These are phyloP conservation scores for Muricea muricata DNA, from an alignment of 92 coral and sea anemone species.

Conservation along the genomic window DNA sequence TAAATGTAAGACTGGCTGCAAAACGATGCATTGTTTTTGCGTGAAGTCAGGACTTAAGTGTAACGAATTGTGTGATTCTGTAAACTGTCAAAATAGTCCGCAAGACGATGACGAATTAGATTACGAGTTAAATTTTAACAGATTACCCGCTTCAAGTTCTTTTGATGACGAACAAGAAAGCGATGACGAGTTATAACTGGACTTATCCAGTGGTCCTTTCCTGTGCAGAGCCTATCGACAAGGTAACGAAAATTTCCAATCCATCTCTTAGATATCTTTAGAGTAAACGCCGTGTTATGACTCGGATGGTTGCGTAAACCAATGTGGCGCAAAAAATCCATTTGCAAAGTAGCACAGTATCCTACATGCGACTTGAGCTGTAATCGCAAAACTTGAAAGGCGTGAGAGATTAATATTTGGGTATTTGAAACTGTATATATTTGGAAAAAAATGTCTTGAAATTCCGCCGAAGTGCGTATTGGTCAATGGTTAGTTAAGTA, in stretches of 20 bases:
- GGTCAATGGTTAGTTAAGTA: too few species aligned
- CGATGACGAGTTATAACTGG: not conserved
- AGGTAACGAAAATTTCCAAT: too few species aligned
- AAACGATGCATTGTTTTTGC: not conserved
- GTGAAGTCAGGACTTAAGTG: not conserved
- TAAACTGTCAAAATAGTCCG: slow-evolving; percentile 5
- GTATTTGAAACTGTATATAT: not conserved
- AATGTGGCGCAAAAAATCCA: too few species aligned
- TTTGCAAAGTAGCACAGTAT: not conserved
- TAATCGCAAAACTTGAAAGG: not conserved
- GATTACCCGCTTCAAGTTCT: not conserved
- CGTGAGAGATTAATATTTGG: not conserved
- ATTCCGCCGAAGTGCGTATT: too few species aligned
- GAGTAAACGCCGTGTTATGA: not conserved
- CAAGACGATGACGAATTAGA: not conserved
- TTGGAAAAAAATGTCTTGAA: too few species aligned
- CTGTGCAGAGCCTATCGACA: not conserved
- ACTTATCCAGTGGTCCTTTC: not conserved
- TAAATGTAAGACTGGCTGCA: not conserved
- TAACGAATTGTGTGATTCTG: not conserved
- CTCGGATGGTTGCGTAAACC: not conserved
- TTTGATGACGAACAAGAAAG: not conserved
- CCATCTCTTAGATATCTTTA: too few species aligned
- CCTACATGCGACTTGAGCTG: not conserved
- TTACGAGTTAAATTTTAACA: not conserved